phyloP scores from a whole-genome alignment of 1,140 invertebrate species.

The Leptopilina clavipes region DNA sequence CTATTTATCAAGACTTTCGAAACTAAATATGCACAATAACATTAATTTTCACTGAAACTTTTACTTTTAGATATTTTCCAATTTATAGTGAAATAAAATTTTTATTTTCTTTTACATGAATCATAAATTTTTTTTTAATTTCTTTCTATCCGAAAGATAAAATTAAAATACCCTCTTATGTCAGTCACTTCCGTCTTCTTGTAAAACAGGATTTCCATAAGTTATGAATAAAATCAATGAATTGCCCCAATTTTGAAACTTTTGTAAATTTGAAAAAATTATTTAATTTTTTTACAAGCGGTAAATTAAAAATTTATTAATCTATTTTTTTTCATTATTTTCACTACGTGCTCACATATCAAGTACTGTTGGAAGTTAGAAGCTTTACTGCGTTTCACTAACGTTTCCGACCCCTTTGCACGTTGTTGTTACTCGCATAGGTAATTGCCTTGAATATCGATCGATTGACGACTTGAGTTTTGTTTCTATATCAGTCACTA shows the following conservation, averaged over 20 bases:
- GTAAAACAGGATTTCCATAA: neutral
- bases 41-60: too few species aligned
- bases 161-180: neutral
- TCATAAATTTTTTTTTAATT: too few species aligned
- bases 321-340: conserved; percentile 25
- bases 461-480: conserved; percentile 40
- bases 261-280: neutral
- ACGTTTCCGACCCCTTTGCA: conserved; percentile 45
- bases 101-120: too few species aligned
- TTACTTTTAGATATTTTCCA: too few species aligned
- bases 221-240: neutral
- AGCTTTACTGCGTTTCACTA: conserved; percentile 39
- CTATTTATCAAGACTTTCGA: too few species aligned
- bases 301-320: neutral
- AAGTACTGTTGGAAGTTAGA: conserved; percentile 13
- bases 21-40: too few species aligned
- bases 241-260: neutral
- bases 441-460: conserved; percentile 53
- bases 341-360: conserved; percentile 49
- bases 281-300: neutral
- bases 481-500: conserved; percentile 18
- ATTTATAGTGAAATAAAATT: too few species aligned
- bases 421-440: conserved; percentile 37
- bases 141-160: too few species aligned
- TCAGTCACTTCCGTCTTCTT: conserved; percentile 4